Base-by-base conservation (phyloP, 23 tunicate species). In the Halocynthia roretzi region DNA sequence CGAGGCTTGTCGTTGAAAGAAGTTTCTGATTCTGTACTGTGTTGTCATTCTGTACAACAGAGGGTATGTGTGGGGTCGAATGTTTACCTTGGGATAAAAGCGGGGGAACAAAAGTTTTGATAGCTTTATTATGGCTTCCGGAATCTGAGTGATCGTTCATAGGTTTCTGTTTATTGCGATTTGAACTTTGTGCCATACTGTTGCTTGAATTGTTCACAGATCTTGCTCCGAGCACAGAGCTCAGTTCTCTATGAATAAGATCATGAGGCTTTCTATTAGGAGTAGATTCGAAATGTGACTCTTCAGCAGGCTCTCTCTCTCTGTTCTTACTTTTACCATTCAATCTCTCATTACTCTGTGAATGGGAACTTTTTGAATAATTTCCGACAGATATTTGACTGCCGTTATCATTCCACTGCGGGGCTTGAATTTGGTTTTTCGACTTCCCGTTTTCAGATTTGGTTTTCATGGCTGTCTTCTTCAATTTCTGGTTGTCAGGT, bases 101-200 rank as follows among this genome's bases (percentile, higher is more conserved):
- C 15, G 70, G 70, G 9, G 70, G 70, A 65, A 65, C 17, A 65
- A 65, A 65, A 11, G 70, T 44, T 6, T 65, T 65, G 49, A 65
- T 65, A 48, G 10, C 49, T 65, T 15, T 15, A 8, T 65, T 48
- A 65, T 65, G 70, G 31, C 70, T 65, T 10, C 6, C 6, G 2
- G 5, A 20, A 8, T 65, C 31, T 15, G 49, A 5, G 5, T 65
- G 70, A 10, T 48, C 70, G 70, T 65, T 65, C 18, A 48, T 65
- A 8, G 70, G 10, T 65, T 65, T 65, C 22, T 20, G 31, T 20
- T 65, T 65, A 15, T 5, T 65, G 10, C 49, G 31, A 15, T 6
- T 31, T 4, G 44, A 31, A 31, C 44, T 31, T 31, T 31, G 44
- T 31, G 1, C 44, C 44, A 31, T 31, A 4, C 44, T 31, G 44